These are phyloP conservation scores for Melitaea athalia DNA, from an alignment of 2,888 invertebrate genomes.

Conservation along the genomic window DNA sequence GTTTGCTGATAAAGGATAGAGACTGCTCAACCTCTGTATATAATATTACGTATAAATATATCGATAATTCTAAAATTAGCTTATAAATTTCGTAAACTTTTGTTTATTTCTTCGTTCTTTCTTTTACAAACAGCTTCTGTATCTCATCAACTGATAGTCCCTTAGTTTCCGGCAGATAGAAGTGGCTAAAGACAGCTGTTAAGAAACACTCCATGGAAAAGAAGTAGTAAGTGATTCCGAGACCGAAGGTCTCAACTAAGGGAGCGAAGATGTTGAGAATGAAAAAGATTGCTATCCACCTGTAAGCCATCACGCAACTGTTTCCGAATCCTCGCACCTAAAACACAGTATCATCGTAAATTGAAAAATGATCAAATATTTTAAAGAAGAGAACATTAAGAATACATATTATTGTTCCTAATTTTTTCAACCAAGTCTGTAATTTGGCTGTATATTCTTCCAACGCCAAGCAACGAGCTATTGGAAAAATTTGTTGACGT, in stretches of 20 bases:
- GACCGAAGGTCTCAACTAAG: slow-evolving; percentile 58
- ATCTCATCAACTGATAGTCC: slow-evolving; percentile 67
- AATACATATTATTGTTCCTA: too few species aligned
- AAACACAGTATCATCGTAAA: slow-evolving; percentile 19
- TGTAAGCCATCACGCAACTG: slow-evolving; percentile 57
- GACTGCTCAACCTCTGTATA: too few species aligned
- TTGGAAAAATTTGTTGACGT: too few species aligned
- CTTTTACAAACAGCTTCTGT: slow-evolving; percentile 55
- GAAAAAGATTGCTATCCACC: slow-evolving; percentile 67
- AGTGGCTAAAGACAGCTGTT: slow-evolving; percentile 60
- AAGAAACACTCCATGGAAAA: slow-evolving; percentile 63
- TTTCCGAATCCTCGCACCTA: slow-evolving; percentile 67
- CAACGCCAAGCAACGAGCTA: too few species aligned
- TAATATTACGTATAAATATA: too few species aligned
- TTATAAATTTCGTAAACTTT: slow-evolving; percentile 21
- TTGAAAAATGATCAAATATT: too few species aligned
- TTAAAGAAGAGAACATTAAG: too few species aligned
- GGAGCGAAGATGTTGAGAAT: slow-evolving; percentile 66
- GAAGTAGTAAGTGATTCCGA: slow-evolving; percentile 65
- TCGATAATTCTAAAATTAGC: not conserved
- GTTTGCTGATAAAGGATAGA: too few species aligned
- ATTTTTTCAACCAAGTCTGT: too few species aligned
- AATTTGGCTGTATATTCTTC: too few species aligned
- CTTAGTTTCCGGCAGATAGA: slow-evolving; percentile 74
- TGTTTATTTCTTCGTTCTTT: slow-evolving; percentile 43